Conservation (phyloP, 2,888 invertebrate genomes). For the Nemurella pictetii region DNA sequence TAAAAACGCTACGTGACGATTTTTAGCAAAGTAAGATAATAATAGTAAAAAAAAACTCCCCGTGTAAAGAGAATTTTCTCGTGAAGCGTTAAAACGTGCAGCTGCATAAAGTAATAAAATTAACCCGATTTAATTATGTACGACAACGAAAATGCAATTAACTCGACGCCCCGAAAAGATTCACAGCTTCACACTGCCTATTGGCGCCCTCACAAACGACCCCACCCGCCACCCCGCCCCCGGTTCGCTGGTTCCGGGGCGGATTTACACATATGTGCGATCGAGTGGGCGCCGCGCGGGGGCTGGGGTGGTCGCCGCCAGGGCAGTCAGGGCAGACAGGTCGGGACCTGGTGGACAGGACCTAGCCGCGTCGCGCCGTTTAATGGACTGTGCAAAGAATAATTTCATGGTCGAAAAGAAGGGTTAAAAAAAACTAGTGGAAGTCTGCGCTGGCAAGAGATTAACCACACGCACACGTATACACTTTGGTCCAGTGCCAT, state of each 20-base stretch:
- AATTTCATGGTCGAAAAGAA: conserved; percentile 39
- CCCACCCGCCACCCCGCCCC: background rate
- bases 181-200: background rate
- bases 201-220: background rate
- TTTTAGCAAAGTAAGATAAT: background rate
- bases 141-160: conserved; percentile 6
- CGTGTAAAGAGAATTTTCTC: background rate
- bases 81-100: background rate
- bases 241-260: background rate
- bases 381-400: conserved; percentile 41
- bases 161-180: background rate
- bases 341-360: background rate
- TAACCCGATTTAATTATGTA: background rate
- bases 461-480: background rate
- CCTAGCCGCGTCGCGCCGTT: conserved; percentile 18
- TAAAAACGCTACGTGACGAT: background rate
- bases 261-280: background rate
- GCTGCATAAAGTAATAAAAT: conserved; percentile 1
- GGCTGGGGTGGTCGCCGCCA: background rate
- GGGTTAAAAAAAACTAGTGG: conserved; percentile 24
- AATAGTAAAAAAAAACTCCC: background rate
- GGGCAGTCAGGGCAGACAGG: background rate
- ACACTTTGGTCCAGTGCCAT: background rate
- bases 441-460: background rate
- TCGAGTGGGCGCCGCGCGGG: background rate